Conservation (phyloP, 2,888 invertebrate genomes). For the Brachynemurus nebulosus region DNA sequence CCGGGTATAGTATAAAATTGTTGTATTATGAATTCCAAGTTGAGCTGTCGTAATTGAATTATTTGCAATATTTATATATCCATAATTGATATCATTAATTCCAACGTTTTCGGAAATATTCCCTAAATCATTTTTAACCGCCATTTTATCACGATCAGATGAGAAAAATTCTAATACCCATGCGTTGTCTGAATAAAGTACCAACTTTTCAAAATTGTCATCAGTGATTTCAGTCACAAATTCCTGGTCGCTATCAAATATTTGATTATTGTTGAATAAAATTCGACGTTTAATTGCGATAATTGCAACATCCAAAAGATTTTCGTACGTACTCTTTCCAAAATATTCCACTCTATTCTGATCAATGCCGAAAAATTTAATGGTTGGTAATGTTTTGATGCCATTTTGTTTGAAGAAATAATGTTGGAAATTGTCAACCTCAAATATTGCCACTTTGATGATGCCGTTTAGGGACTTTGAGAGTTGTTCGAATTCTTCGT, state of each 20-base stretch:
- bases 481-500: too few species aligned
- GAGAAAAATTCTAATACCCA: neutral
- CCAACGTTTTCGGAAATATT: constrained; percentile 1
- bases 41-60: too few species aligned
- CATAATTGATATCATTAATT: too few species aligned
- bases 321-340: neutral
- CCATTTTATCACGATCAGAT: neutral
- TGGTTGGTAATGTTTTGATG: neutral
- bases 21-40: too few species aligned
- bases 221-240: neutral
- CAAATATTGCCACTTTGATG: too few species aligned
- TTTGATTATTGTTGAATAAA: neutral
- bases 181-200: neutral
- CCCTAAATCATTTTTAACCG: too few species aligned
- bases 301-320: neutral
- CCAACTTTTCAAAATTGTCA: neutral
- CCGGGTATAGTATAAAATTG: too few species aligned
- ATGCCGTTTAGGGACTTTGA: too few species aligned
- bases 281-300: neutral
- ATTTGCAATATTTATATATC: too few species aligned
- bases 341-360: neutral
- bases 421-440: neutral
- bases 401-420: neutral
- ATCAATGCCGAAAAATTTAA: neutral
- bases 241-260: neutral